A percentile compares a stretch with the other conserved stretches of the same genome.
Conservation (phyloP, 2,797 vertebrate genomes). For the Okamejei kenojei region DNA sequence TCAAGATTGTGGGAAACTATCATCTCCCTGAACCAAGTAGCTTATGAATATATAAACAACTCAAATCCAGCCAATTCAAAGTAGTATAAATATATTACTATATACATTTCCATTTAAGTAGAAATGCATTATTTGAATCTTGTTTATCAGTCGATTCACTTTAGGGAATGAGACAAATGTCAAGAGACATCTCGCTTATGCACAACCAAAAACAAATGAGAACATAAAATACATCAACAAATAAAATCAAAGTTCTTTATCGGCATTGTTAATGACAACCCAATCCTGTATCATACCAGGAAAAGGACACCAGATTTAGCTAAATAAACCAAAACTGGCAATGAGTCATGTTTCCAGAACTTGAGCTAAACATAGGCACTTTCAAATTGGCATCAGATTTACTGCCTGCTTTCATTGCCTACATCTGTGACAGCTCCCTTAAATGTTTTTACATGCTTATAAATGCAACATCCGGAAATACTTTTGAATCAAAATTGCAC, state of each 20-base stretch:
- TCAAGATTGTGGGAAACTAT: no score
- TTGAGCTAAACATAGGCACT: neutral
- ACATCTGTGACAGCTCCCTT: neutral
- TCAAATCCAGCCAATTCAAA: neutral
- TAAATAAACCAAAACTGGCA: neutral
- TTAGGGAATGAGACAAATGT: neutral
- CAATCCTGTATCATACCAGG: neutral
- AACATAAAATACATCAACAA: neutral
- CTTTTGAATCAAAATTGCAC: neutral
- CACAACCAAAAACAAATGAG: neutral
- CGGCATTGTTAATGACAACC: neutral
- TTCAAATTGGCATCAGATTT: neutral
- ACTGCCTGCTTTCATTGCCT: neutral
- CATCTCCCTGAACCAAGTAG: no score
- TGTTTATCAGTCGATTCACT: neutral
- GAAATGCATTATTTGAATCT: neutral
- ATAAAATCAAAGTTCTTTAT: neutral
- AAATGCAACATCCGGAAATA: neutral
- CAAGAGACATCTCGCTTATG: neutral
- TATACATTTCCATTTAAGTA: neutral
- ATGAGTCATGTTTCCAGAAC: neutral
- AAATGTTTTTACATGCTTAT: neutral
- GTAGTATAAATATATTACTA: neutral
- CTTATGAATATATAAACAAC: neutral
- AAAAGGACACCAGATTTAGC: conserved; percentile 14